These are phyloP conservation scores for Leptodactylus fallax DNA, from an alignment of 2,797 vertebrate genomes.

Conservation along the genomic window DNA sequence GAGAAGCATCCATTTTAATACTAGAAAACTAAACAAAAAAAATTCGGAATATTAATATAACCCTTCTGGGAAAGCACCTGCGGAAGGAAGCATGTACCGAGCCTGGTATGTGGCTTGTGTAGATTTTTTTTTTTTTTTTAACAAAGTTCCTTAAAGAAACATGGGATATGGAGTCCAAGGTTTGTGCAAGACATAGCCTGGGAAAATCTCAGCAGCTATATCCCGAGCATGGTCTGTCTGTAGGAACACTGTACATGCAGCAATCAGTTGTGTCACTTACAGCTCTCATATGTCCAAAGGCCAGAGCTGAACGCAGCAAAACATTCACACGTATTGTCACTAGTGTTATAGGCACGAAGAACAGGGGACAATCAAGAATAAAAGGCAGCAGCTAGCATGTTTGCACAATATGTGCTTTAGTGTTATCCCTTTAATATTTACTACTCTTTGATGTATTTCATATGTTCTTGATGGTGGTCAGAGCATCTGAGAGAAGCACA, in stretches of 20 bases:
- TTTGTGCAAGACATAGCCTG: conserved; percentile 22
- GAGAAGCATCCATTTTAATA: conserved; percentile 26
- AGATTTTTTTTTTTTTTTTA: conserved; percentile 8
- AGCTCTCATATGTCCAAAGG: not conserved
- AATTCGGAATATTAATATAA: conserved; percentile 5
- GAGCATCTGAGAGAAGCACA: conserved; percentile 50
- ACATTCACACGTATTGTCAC: conserved; percentile 45
- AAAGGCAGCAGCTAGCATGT: conserved; percentile 46
- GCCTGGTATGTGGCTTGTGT: conserved; percentile 29
- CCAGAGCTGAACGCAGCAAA: conserved; percentile 16
- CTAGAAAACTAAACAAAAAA: not conserved
- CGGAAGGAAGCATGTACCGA: not conserved
- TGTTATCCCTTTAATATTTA: not conserved
- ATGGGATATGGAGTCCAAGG: not conserved
- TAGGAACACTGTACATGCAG: conserved; percentile 28
- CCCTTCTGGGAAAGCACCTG: conserved; percentile 28
- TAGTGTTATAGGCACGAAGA: conserved; percentile 59
- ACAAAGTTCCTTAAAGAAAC: conserved; percentile 18
- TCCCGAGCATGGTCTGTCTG: conserved; percentile 1
- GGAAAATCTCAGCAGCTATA: conserved; percentile 22
- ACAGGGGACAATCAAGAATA: conserved; percentile 48
- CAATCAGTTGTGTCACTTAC: not conserved
- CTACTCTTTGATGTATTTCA: not conserved
- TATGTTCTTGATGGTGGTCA: conserved; percentile 5
- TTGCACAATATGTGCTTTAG: conserved; percentile 49